Percentiles rank a stretch among this genome's conserved stretches.
phyloP scores from a whole-genome alignment of 2,797 vertebrate species.

The Acanthopagrus latus region DNA sequence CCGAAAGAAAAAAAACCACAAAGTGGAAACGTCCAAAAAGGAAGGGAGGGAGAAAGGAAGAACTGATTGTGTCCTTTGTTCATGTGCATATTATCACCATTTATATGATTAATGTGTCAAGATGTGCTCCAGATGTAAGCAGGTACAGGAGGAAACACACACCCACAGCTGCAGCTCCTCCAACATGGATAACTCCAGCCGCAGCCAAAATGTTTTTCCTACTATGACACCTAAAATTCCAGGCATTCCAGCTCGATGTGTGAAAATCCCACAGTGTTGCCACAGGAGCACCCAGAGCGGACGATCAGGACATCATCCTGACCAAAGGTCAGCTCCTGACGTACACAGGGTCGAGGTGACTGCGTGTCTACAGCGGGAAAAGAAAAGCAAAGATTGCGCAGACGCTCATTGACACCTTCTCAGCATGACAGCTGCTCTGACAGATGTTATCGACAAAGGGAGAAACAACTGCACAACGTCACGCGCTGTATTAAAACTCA shows the following conservation, averaged over 20 bases:
- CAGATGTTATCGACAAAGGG: conserved; percentile 50
- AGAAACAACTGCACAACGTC: conserved; percentile 34
- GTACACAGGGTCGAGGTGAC: conserved; percentile 62
- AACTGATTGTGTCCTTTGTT: conserved; percentile 34
- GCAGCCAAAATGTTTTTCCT: conserved; percentile 63
- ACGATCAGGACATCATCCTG: conserved; percentile 53
- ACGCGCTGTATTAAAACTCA: conserved; percentile 8
- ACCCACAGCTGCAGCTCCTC: conserved; percentile 25
- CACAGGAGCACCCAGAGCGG: conserved; percentile 72
- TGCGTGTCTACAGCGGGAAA: conserved; percentile 46
- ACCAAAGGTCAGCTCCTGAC: conserved; percentile 80
- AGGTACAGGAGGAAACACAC: conserved; percentile 17
- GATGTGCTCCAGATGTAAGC: conserved; percentile 66
- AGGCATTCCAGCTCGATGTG: conserved; percentile 78
- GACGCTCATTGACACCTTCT: conserved; percentile 46
- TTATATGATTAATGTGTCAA: conserved; percentile 42
- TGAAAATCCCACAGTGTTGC: conserved; percentile 79
- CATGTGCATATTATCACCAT: conserved; percentile 18
- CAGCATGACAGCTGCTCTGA: conserved; percentile 48
- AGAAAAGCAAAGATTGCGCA: conserved; percentile 37
- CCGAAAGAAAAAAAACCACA: conserved; percentile 27
- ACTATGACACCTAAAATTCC: conserved; percentile 79
- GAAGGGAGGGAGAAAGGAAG: conserved; percentile 2
- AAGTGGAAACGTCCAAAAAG: conserved; percentile 44
- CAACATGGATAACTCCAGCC: conserved; percentile 41